Conservation (phyloP, 2,888 invertebrate genomes). For the Pachycephus smyrnensis region DNA sequence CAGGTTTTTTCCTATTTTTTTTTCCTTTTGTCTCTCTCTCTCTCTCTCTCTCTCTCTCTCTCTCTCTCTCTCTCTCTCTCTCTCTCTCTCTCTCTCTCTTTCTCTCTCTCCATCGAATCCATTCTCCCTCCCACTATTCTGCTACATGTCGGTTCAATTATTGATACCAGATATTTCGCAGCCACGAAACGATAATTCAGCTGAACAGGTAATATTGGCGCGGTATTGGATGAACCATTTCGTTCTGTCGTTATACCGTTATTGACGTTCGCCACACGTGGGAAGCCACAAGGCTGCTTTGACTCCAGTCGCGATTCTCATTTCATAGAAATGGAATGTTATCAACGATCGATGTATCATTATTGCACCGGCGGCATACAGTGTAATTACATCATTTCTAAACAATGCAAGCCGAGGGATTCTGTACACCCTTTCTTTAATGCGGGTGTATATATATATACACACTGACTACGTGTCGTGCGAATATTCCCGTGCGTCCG, state of each 20-base stretch:
- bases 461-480: no score
- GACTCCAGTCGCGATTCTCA: conserved; percentile 32
- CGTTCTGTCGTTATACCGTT: conserved; percentile 55
- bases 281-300: conserved; percentile 38
- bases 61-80: conserved; percentile 8
- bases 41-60: conserved; percentile 7
- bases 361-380: conserved; percentile 41
- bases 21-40: conserved; percentile 27
- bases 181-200: conserved; percentile 59
- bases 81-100: conserved; percentile 15
- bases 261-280: conserved; percentile 47
- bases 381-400: conserved; percentile 52
- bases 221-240: conserved; percentile 56
- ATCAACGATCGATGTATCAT: conserved; percentile 54
- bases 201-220: conserved; percentile 58
- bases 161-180: conserved; percentile 58
- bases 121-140: conserved; percentile 16
- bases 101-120: background rate
- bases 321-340: conserved; percentile 50
- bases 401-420: conserved; percentile 13
- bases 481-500: no score
- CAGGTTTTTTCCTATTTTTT: conserved; percentile 45
- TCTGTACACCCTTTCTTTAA: no score
- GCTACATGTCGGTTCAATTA: conserved; percentile 49
- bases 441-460: no score